Conservation (phyloP, 2,888 invertebrate species). For the Drosophila acutilabella region DNA sequence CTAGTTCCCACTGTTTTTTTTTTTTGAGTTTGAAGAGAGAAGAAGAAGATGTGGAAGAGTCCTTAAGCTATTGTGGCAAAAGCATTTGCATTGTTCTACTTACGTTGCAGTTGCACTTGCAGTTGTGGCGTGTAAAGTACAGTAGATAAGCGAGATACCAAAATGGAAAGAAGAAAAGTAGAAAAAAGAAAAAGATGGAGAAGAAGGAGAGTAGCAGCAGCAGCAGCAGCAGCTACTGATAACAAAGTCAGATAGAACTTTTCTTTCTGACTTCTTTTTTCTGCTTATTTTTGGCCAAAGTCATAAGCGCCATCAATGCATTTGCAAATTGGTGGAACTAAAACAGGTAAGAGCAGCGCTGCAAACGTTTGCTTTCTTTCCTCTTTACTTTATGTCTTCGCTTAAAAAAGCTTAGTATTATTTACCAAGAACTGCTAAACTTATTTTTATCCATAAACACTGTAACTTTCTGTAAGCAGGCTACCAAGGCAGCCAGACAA, state of each 20-base stretch:
- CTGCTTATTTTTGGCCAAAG: slow-evolving; percentile 3
- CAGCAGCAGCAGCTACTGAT: slow-evolving; percentile 12
- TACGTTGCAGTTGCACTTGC: slow-evolving; percentile 6
- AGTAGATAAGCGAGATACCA: neutral
- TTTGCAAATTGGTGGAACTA: slow-evolving; percentile 40
- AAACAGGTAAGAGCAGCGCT: slow-evolving; percentile 14
- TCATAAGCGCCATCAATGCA: slow-evolving; percentile 28
- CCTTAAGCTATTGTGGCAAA: slow-evolving; percentile 23
- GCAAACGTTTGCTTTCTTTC: neutral
- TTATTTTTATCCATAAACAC: too few relatives aligned
- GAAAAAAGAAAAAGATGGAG: neutral
- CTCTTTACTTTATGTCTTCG: too few relatives aligned
- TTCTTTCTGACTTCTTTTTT: slow-evolving; percentile 1
- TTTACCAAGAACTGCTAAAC: too few relatives aligned
- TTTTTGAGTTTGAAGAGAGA: neutral
- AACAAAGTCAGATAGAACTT: slow-evolving; percentile 34
- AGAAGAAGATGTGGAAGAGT: neutral
- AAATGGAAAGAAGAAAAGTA: neutral
- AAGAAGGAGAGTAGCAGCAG: neutral
- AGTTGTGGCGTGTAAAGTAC: slow-evolving; percentile 7
- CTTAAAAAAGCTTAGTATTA: too few relatives aligned
- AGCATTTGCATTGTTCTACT: slow-evolving; percentile 26
- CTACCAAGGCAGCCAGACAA: too few relatives aligned
- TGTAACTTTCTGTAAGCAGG: too few relatives aligned
- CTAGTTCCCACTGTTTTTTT: too few relatives aligned